Evolutionary conservation across 2,797 vertebrate species (phyloP), one percentile per base, ranked within the genome.

Genomic region (Micrastur ruficollis): DNA sequence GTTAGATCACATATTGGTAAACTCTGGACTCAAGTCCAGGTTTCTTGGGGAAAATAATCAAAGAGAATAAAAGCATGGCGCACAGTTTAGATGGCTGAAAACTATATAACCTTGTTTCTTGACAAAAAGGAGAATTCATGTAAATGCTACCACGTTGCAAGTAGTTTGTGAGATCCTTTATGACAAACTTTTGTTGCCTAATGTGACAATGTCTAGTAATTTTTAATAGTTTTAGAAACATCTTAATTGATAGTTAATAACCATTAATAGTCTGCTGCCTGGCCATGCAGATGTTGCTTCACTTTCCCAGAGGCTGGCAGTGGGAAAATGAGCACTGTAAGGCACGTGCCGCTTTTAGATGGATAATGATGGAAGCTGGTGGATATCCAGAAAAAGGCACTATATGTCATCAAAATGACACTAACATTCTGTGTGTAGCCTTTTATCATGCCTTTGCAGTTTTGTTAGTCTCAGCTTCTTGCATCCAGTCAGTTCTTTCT

Each of bases 261-360:
- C 36, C 11, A 3, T 5, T 5, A 11, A 1, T 6, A 27, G 11
- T 27, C 26, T 75, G 25, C 52, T 44, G 25, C 50, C 20, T 53
- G 12, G 4, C 19, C 10, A 2, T 17, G 12, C 17, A 9, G 6
- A 1, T 5, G 8, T 34, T 47, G 4, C 40, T 42, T 63, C 5
- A 4, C 66, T 83, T 46, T 66, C 36, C 46, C 52, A 29, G 62
- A 13, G 56, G 14, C 29, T 65, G 36, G 20, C 8, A 9, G 2
- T 31, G 47, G 38, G 67, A 78, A 42, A 53, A 23, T 23, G 26
- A 71, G 36, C 31, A 3, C 56, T 3, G 2, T 20, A 22, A 80
- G 58, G 53, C 67, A 38, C 0, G 0, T 61, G 75, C 58, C 68
- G 46, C 55, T 76, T 79, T 68, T 7, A 25, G 31, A 9, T 62